Evolutionary conservation across 2,888 invertebrate species (phyloP).

Genomic region (Philhelius pedissequus): DNA sequence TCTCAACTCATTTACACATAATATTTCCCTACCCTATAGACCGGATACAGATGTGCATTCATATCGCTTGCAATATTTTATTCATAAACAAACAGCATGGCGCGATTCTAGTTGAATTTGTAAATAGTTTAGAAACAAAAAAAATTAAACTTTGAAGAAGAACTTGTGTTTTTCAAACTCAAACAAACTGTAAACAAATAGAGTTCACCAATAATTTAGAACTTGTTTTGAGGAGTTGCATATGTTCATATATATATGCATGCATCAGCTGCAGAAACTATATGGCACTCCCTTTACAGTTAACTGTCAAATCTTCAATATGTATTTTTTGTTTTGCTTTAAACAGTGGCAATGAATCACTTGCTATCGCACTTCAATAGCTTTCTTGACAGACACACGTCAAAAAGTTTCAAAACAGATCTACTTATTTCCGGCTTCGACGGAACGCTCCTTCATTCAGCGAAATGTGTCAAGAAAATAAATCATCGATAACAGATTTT

Average conservation of each 20-base stretch:
- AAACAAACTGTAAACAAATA: constrained; percentile 51
- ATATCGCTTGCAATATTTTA: constrained; percentile 17
- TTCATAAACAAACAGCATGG: constrained; percentile 27
- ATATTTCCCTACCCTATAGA: constrained; percentile 25
- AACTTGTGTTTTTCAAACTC: constrained; percentile 14
- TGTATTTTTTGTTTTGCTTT: constrained; percentile 34
- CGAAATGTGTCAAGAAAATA: constrained; percentile 50
- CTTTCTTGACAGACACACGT: constrained; percentile 54
- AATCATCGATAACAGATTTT: constrained; percentile 38
- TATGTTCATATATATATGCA: no score
- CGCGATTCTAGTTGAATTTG: constrained; percentile 9
- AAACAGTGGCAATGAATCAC: constrained; percentile 56
- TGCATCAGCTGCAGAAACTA: neutral
- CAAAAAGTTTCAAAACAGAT: constrained; percentile 37
- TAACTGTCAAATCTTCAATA: constrained; percentile 21
- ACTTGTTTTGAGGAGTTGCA: constrained; percentile 20
- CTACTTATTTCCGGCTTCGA: constrained; percentile 26
- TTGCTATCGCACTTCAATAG: constrained; percentile 37
- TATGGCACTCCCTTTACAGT: neutral
- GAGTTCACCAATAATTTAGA: constrained; percentile 38
- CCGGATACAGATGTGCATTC: constrained; percentile 50
- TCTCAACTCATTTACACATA: neutral
- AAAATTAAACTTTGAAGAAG: no score
- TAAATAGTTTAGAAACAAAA: constrained; percentile 4
- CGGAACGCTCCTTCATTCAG: neutral